Base-by-base conservation (phyloP, 2,797 vertebrate species). In the Gymnodraco acuticeps region DNA sequence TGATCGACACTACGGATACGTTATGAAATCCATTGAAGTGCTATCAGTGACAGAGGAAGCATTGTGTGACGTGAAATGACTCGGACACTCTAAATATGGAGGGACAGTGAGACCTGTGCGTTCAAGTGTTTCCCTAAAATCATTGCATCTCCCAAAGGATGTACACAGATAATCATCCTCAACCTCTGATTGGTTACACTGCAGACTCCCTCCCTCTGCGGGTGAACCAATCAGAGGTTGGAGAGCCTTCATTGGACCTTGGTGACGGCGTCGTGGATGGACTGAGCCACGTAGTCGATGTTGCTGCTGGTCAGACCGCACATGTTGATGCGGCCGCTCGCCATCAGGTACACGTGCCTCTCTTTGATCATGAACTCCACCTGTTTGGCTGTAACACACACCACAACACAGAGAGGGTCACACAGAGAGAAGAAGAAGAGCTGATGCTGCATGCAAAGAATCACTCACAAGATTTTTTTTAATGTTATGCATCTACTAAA, bases 321-420 rank as follows among this genome's bases (percentile, higher is more conserved):
- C 98, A 99, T 99, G 94, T 99, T 99, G 95, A 99, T 99, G 70
- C 98, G 98, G 46, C 98, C 97, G 5, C 96, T 99, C 72, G 96
- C 96, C 97, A 99, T 95, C 77, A 99, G 87, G 89, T 99, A 99
- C 92, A 99, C 91, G 89, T 99, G 98, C 83, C 95, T 99, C 88
- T 99, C 96, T 63, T 96, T 97, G 78, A 98, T 53, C 94, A 99
- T 79, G 78, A 96, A 99, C 46, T 98, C 96, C 72, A 99, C 98
- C 90, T 99, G 98, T 89, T 97, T 97, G 81, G 96, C 98, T 99
- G 94, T 55, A 81, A 38, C 33, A 38, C 33, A 38, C 33, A 38
- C 33, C 33, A 38, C 33, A 38, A 38, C 33, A 38, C 33, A 27
- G 27, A 27, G 33, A 9, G 79, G 88, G 82, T 59, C 72, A 17